A percentile compares a stretch with the other conserved stretches of the same genome.
Evolutionary conservation across 2,888 invertebrate species (phyloP).

Genomic region (Hydriomena furcata): DNA sequence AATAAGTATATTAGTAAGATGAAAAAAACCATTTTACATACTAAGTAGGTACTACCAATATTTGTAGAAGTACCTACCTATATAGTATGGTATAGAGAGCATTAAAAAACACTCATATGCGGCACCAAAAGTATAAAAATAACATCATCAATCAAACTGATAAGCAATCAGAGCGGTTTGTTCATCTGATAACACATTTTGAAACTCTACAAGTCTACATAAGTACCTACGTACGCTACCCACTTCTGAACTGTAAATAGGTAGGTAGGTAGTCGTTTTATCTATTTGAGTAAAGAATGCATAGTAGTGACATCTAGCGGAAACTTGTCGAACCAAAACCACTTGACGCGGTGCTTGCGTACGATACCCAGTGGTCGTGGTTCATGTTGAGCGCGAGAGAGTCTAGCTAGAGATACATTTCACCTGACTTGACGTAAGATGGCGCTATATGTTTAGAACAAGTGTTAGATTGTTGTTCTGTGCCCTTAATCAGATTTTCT

Average conservation of each 20-base stretch:
- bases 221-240: not conserved
- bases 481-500: too few relatives aligned
- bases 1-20: too few relatives aligned
- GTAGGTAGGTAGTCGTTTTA: not conserved
- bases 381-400: not conserved
- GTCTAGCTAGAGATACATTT: not conserved
- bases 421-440: not conserved
- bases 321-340: not conserved
- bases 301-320: conserved; percentile 12
- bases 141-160: conserved; percentile 40
- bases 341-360: too few relatives aligned
- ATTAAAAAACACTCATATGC: not conserved
- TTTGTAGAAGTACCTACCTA: too few relatives aligned
- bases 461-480: too few relatives aligned
- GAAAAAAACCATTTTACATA: too few relatives aligned
- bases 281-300: not conserved
- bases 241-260: not conserved
- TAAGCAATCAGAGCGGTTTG: conserved; percentile 32
- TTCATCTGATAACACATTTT: conserved; percentile 32
- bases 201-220: conserved; percentile 8
- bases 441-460: too few relatives aligned
- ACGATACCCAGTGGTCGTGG: not conserved
- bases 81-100: not conserved
- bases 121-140: conserved; percentile 27
- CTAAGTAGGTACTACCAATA: too few relatives aligned